phyloP scores from a whole-genome alignment of 2,797 vertebrate genomes.

The Notolepis coatsorum region DNA sequence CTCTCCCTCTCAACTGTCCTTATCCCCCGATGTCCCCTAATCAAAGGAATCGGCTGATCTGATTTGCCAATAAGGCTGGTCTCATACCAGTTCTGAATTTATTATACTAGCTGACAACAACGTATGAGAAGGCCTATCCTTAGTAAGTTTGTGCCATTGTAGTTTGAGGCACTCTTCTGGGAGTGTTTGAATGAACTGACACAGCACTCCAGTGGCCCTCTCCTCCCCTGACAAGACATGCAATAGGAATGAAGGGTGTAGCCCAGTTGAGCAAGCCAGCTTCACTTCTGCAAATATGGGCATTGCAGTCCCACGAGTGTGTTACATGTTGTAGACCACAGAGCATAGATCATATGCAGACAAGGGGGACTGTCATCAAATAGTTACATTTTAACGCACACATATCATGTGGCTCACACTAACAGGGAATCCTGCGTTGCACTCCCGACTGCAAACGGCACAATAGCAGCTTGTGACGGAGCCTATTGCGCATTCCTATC shows the following conservation, averaged over 20 bases:
- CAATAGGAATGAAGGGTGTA: slow-evolving; percentile 76
- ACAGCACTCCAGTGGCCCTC: slow-evolving; percentile 46
- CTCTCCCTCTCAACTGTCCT: slow-evolving; percentile 32
- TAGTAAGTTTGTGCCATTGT: slow-evolving; percentile 54
- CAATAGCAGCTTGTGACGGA: slow-evolving; percentile 76
- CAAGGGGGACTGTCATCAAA: slow-evolving; percentile 10
- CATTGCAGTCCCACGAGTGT: slow-evolving; percentile 26
- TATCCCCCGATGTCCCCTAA: slow-evolving; percentile 43
- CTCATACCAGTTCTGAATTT: slow-evolving; percentile 44
- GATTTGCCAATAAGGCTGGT: slow-evolving; percentile 7
- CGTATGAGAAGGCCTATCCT: slow-evolving; percentile 44
- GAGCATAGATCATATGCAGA: slow-evolving; percentile 20
- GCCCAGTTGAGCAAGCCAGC: slow-evolving; percentile 75
- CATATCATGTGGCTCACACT: slow-evolving; percentile 63
- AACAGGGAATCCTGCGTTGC: slow-evolving; percentile 68
- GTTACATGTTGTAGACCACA: slow-evolving; percentile 12
- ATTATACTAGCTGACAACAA: slow-evolving; percentile 31
- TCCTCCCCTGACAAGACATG: slow-evolving; percentile 62
- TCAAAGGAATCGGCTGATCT: slow-evolving; percentile 10
- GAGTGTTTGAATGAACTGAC: slow-evolving; percentile 42
- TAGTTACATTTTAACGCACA: slow-evolving; percentile 47
- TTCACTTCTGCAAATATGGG: slow-evolving; percentile 73
- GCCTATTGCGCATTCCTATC: slow-evolving; percentile 73
- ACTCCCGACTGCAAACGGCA: slow-evolving; percentile 64
- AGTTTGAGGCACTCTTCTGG: slow-evolving; percentile 29